A percentile compares a stretch with the other conserved stretches of the same genome.
Conservation (phyloP, 2,888 invertebrate species). For the Sepiola atlantica region DNA sequence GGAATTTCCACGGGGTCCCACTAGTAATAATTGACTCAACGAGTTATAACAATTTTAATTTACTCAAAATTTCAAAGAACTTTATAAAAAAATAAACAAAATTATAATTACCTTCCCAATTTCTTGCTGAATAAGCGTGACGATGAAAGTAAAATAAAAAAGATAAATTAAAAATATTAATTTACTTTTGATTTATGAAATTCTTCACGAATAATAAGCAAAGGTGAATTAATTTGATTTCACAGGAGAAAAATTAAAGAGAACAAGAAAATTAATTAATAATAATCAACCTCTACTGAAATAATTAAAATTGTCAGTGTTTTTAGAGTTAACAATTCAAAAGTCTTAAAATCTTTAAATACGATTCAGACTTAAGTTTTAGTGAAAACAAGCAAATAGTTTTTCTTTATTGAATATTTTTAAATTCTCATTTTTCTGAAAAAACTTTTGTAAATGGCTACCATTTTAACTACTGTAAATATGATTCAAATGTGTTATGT, state of each 20-base stretch:
- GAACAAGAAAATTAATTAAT: neutral
- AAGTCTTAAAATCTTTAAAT: too few relatives aligned
- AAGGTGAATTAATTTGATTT: neutral
- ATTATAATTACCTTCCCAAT: constrained; percentile 38
- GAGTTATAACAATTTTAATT: neutral
- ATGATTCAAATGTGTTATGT: too few relatives aligned
- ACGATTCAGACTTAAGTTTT: too few relatives aligned
- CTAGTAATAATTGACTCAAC: neutral
- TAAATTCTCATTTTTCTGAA: too few relatives aligned
- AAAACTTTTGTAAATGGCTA: too few relatives aligned
- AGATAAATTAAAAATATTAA: neutral
- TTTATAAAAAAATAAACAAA: neutral
- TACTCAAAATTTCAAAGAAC: neutral
- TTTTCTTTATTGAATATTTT: too few relatives aligned
- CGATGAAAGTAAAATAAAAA: neutral
- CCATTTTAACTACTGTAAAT: too few relatives aligned
- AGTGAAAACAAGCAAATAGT: too few relatives aligned
- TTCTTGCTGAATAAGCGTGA: neutral
- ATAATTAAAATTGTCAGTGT: neutral
- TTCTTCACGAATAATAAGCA: neutral
- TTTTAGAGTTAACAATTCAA: too few relatives aligned
- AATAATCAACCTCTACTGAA: neutral
- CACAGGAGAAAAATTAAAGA: neutral
- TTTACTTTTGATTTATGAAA: neutral
- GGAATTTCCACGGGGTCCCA: too few relatives aligned